Evolutionary conservation across 1,140 invertebrate genomes (phyloP), one percentile per base, ranked within the genome.

Genomic region (Papilio polytes): DNA sequence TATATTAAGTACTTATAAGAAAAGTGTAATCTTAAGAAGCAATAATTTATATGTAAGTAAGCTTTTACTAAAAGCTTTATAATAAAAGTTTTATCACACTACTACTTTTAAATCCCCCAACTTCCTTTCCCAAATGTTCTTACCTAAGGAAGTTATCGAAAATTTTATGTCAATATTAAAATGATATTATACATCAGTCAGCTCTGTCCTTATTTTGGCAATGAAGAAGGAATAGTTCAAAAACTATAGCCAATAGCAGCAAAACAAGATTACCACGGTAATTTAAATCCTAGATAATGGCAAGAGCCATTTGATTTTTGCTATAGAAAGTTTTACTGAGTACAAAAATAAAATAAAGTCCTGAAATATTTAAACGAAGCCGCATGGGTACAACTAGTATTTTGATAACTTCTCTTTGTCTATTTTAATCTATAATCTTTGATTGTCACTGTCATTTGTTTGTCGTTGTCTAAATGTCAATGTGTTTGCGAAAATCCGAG

Each of bases 11-110:
- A 70, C 15, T 70, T 36, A 70, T 70, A 70, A 70, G 63, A 31
- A 70, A 70, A 31, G 12, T 70, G 63, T 70, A 70, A 70, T 70
- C 63, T 36, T 36, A 70, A 70, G 26, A 31, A 70, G 63, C 63
- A 70, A 70, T 70, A 70, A 70, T 31, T 76, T 48, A 51, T 76
- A 26, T 76, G 46, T 76, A 74, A 18, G 18, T 74, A 76, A 51
- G 74, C 48, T 51, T 51, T 51, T 51, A 76, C 26, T 53, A 31
- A 31, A 76, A 76, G 74, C 74, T 76, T 76, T 76, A 76, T 76
- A 76, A 76, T 76, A 76, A 76, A 76, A 48, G 46, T 76, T 76
- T 51, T 76, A 76, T 76, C 48, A 51, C 48, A 53, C 12, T 31
- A 76, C 26, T 26, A 76, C 44, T 76, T 76, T 76, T 76, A 26